These are phyloP conservation scores for Pemphredon lugubris DNA, from an alignment of 2,888 invertebrate species.

Conservation along the genomic window DNA sequence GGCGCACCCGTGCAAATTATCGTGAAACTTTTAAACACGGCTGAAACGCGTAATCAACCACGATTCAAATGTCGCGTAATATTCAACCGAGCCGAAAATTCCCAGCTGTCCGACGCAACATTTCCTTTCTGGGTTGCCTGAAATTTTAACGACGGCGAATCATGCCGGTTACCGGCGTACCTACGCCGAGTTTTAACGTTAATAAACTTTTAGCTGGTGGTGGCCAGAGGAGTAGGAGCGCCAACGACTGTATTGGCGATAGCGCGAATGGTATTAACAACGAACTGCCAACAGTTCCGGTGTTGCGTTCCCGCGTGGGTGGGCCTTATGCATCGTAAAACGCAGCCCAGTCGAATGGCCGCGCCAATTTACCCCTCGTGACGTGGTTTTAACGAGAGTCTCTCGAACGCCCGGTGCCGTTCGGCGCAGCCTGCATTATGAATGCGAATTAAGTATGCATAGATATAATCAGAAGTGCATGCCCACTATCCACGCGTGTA, in stretches of 20 bases:
- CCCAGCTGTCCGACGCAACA: no score
- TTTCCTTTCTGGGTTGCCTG: neutral
- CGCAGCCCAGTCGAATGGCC: slow-evolving; percentile 19
- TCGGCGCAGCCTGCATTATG: slow-evolving; percentile 21
- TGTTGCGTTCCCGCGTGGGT: slow-evolving; percentile 1
- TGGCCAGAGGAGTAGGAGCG: neutral
- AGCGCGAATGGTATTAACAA: slow-evolving; percentile 37
- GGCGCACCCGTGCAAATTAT: no score
- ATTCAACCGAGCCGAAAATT: no score
- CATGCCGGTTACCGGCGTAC: neutral
- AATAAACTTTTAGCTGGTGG: slow-evolving; percentile 24
- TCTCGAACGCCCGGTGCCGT: slow-evolving; percentile 22
- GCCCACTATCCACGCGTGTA: slow-evolving; percentile 24
- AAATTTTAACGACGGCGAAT: slow-evolving; percentile 12
- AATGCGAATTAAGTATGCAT: slow-evolving; percentile 46
- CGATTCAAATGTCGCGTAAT: no score
- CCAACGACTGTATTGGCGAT: slow-evolving; percentile 16
- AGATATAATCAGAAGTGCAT: slow-evolving; percentile 32
- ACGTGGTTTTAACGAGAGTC: slow-evolving; percentile 18
- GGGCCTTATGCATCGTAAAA: slow-evolving; percentile 34
- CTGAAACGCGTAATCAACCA: no score
- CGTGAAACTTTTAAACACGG: no score
- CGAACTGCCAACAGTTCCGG: slow-evolving; percentile 25
- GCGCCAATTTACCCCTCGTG: slow-evolving; percentile 27
- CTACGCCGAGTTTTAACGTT: slow-evolving; percentile 17